These are phyloP conservation scores for Synergus itoensis DNA, from an alignment of 2,888 invertebrate species.

Conservation along the genomic window DNA sequence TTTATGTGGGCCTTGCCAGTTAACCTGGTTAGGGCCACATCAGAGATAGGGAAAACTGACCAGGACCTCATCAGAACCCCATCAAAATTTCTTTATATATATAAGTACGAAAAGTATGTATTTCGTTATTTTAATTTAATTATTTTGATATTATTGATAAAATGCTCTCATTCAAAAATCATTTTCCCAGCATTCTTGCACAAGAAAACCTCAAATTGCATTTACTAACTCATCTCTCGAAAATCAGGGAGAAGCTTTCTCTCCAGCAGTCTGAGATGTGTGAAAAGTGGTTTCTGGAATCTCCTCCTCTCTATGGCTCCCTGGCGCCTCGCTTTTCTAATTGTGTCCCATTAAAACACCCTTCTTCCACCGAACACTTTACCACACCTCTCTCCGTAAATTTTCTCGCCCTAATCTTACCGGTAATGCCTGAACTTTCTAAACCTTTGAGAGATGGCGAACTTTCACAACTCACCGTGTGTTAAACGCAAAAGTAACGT, in stretches of 20 bases:
- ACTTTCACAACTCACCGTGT: slow-evolving; percentile 51
- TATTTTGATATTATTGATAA: neutral
- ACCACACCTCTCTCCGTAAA: slow-evolving; percentile 64
- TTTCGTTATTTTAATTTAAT: neutral
- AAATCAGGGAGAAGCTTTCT: slow-evolving; percentile 47
- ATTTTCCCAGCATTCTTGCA: neutral
- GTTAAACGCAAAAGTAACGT: slow-evolving; percentile 39
- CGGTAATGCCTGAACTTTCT: slow-evolving; percentile 71
- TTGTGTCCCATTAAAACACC: slow-evolving; percentile 74
- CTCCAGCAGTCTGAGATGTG: slow-evolving; percentile 46
- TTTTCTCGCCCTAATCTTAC: slow-evolving; percentile 71
- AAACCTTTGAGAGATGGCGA: slow-evolving; percentile 62
- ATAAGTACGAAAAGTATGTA: no score
- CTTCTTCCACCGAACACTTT: slow-evolving; percentile 62
- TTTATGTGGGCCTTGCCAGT: no score
- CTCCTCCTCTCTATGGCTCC: slow-evolving; percentile 71
- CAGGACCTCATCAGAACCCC: no score
- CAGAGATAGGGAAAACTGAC: no score
- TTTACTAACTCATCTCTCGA: slow-evolving; percentile 34
- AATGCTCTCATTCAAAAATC: neutral
- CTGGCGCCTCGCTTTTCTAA: slow-evolving; percentile 75
- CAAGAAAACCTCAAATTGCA: slow-evolving; percentile 21
- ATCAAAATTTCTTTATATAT: no score
- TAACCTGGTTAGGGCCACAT: no score
- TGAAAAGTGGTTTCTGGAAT: slow-evolving; percentile 67